phyloP scores from a whole-genome alignment of 2,113 vertebrate genomes.

The Ophiodon elongatus region DNA sequence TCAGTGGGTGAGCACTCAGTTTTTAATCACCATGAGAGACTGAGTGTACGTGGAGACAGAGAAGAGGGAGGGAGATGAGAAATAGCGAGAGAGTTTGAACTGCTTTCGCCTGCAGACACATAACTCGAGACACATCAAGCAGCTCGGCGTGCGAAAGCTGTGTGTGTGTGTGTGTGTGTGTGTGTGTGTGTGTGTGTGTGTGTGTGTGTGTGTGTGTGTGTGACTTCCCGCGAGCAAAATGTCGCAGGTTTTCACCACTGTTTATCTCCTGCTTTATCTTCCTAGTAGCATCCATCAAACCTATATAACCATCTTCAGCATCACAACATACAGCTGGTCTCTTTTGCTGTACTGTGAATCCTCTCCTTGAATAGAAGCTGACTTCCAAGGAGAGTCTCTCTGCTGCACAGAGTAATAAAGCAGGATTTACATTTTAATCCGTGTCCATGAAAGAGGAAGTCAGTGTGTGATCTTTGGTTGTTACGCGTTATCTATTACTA shows the following conservation, averaged over 20 bases:
- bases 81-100: slow-evolving; percentile 22
- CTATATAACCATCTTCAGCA: neutral
- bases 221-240: slow-evolving; percentile 6
- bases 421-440: slow-evolving; percentile 65
- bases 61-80: slow-evolving; percentile 22
- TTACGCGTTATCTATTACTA: slow-evolving; percentile 39
- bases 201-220: neutral
- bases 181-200: too few species aligned
- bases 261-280: slow-evolving; percentile 18
- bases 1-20: slow-evolving; percentile 63
- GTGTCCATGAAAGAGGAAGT: slow-evolving; percentile 41
- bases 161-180: neutral
- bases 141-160: slow-evolving; percentile 16
- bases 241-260: neutral
- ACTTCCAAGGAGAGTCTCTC: slow-evolving; percentile 32
- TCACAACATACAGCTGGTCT: neutral
- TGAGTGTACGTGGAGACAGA: slow-evolving; percentile 39
- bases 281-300: slow-evolving; percentile 5
- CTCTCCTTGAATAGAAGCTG: slow-evolving; percentile 31
- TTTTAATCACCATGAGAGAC: slow-evolving; percentile 75
- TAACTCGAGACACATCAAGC: slow-evolving; percentile 22
- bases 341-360: neutral
- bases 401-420: slow-evolving; percentile 30
- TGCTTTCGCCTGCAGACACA: slow-evolving; percentile 50
- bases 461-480: slow-evolving; percentile 29